Evolutionary conservation across 1,140 invertebrate genomes (phyloP).

Genomic region (Dinothrombium tinctorium): DNA sequence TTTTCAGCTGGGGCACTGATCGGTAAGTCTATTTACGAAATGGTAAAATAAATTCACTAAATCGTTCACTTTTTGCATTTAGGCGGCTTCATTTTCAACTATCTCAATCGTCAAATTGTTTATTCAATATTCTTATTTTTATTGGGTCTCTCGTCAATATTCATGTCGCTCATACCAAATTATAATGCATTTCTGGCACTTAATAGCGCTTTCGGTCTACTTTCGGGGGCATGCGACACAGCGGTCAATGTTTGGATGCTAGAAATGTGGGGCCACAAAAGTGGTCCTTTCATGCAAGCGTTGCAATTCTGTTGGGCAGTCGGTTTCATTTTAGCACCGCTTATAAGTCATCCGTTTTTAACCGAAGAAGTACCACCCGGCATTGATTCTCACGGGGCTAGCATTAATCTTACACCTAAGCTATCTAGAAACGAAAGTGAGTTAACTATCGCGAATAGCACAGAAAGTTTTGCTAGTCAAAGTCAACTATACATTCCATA

Average conservation of each 20-base stretch:
- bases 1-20: constrained; percentile 5
- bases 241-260: constrained; percentile 5
- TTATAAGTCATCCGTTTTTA: constrained; percentile 6
- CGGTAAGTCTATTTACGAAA: not conserved
- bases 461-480: not conserved
- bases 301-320: constrained; percentile 9
- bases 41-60: constrained; percentile 1
- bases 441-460: not conserved
- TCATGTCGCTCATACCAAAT: not conserved
- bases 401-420: too few species aligned
- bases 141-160: not conserved
- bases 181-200: not conserved
- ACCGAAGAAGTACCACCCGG: not conserved
- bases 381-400: too few species aligned
- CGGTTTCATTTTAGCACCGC: constrained; percentile 6
- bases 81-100: constrained; percentile 7
- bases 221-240: constrained; percentile 1
- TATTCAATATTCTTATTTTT: not conserved
- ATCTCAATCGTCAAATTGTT: constrained; percentile 1
- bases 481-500: not conserved
- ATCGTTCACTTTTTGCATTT: not conserved
- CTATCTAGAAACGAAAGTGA: not conserved
- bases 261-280: constrained; percentile 4
- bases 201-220: not conserved
- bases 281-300: constrained; percentile 7